Base-by-base conservation (phyloP, 2,888 invertebrate species). In the Steinernema scapterisci region DNA sequence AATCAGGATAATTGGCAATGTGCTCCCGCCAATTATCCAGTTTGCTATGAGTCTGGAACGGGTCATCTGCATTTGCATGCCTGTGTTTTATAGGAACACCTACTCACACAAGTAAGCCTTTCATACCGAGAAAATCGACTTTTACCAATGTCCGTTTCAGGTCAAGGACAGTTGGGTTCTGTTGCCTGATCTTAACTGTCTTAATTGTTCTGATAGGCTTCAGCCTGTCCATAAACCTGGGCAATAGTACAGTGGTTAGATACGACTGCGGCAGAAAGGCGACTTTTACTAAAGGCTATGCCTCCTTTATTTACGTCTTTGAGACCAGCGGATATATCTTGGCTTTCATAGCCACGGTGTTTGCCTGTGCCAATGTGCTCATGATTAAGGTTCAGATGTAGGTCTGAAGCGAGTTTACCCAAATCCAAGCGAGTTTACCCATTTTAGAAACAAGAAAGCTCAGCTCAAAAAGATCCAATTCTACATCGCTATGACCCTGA, bases 181-280 rank as follows among this genome's bases (percentile, higher is more conserved):
- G 3, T 6, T 54, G 54, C 25, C 1, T 54, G 5, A 11, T 54
- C 5, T 5, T 54, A 2, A 19, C 54, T 6, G 19, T 54, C 11
- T 5, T 25, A 6, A 25, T 54, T 13, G 54, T 54, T 23, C 19
- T 21, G 7, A 21, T 13, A 13, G 54, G 54, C 25, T 54, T 54
- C 21, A 23, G 54, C 5, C 16, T 54, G 2, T 54, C 54, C 5
- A 19, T 19, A 11, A 11, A 19, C 25, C 13, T 54, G 23, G 54
- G 25, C 13, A 2, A 54, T 19, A 19, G 48, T 13, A 48, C 48
- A 2, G 21, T 54, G 5, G 54, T 54, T 1, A 6, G 54, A 31
- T 63, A 31, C 31, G 63, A 63, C 25, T 63, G 63, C 16, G 63
- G 63, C 27, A 9, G 63, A n/a, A 63, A 63, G 16, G 63, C 63